phyloP scores from a whole-genome alignment of 64 coral and sea anemone species.

The Montipora efflorescens region DNA sequence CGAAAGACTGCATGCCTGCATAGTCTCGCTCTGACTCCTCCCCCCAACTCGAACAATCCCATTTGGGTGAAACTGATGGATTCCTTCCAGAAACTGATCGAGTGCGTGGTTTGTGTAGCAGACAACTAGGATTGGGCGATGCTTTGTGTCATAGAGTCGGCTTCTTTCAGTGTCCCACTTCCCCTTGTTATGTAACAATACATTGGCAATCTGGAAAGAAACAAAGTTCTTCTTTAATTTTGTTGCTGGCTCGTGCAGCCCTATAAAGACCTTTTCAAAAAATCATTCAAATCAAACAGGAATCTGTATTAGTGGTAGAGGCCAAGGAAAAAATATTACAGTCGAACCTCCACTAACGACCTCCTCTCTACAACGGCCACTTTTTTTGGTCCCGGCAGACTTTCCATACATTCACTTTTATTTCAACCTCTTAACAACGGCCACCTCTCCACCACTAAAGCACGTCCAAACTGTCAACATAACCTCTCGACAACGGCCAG shows the following conservation, averaged over 20 bases:
- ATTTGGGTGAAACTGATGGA: slow-evolving; percentile 60
- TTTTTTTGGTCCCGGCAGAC: too few relatives aligned
- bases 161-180: slow-evolving; percentile 71
- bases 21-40: slow-evolving; percentile 72
- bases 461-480: too few relatives aligned
- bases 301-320: too few relatives aligned
- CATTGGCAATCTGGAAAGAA: slow-evolving; percentile 63
- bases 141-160: neutral
- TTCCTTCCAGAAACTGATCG: slow-evolving; percentile 71
- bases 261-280: too few relatives aligned
- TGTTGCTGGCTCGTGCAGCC: neutral
- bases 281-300: too few relatives aligned
- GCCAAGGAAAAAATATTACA: accelerated
- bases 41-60: slow-evolving; percentile 78
- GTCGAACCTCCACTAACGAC: too few relatives aligned
- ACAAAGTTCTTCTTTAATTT: neutral
- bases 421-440: too few relatives aligned
- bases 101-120: slow-evolving; percentile 71
- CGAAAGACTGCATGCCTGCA: neutral
- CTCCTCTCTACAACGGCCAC: accelerated
- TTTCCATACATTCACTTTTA: too few relatives aligned
- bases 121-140: slow-evolving; percentile 76
- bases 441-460: too few relatives aligned
- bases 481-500: too few relatives aligned
- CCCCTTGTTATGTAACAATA: slow-evolving; percentile 82